Base-by-base conservation (phyloP, 2,797 vertebrate genomes). In the Dendrocincla tyrannina region DNA sequence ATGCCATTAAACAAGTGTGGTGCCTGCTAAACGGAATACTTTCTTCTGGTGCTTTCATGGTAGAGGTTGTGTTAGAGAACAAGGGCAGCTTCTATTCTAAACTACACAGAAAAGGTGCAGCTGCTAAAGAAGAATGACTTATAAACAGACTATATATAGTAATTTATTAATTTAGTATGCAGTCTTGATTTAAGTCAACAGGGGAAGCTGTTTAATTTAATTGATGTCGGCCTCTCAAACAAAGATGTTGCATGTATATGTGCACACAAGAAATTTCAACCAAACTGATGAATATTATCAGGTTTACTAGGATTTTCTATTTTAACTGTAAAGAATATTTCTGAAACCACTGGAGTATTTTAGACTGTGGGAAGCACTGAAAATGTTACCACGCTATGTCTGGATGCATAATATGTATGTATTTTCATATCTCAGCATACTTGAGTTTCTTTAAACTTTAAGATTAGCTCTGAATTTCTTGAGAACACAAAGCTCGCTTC, bases 301-400 rank as follows among this genome's bases (percentile, higher is more conserved):
- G 50, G 33, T 85, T 96, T 91, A 41, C 37, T 78, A 74, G 52
- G 44, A 39, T 88, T 88, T 52, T 82, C 49, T 77, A 35, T 85
- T 96, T 78, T 77, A 72, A 55, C 42, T 66, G 60, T 70, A 85
- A 70, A 92, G 77, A 76, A 62, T 83, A 75, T 44, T 19, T 92
- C 78, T 85, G 55, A 95, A 96, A 59, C 81, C 75, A 82, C 49
- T 15, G 69, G 69, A 92, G 74, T 58, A 76, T 86, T 77, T 88
- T 78, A 85, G 88, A 56, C 79, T 97, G 79, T 80, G 86, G 85
- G 89, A 96, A 93, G 67, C 58, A 49, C 73, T 63, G 47, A 25
- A 84, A 93, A 93, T 73, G 42, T 91, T 92, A 91, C 85, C 52
- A 90, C 76, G 27, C 24, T 52, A n/a, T 60, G 55, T 82, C 60